Evolutionary conservation across 2,888 invertebrate species (phyloP), one percentile per base, ranked within the genome.

Genomic region (Rhamnusium bicolor): DNA sequence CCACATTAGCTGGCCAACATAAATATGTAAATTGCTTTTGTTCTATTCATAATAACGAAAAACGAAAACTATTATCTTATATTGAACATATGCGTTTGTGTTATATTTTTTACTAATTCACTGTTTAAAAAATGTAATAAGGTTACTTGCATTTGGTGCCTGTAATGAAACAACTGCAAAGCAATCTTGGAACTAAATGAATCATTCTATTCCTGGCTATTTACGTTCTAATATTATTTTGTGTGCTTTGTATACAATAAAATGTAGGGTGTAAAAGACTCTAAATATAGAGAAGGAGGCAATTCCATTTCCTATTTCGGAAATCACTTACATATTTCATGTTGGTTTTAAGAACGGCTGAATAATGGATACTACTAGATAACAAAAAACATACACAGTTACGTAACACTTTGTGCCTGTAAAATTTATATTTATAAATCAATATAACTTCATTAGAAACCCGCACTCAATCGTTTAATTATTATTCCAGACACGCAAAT

Each of bases 401-500:
- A 12, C 1, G 12, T 12, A 40, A 40, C 40, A 2, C 12, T 40
- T 5, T 40, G 40, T 40, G 40, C 40, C n/a, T 14, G n/a, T 40
- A 4, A 40, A 40, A 2, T 8, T 40, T 40, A 10, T 40, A 40
- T n/a, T n/a, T 40, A 40, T 40, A 40, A 32, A 40, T 40, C 40
- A 40, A 40, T 12, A 40, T 1, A 10, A n/a, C 40, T 40, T 40
- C 40, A 40, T 40, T 40, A n/a, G 40, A n/a, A 40, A n/a, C 3
- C 40, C 40, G 12, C 12, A 40, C n/a, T 40, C n/a, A 40, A 62
- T 62, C 49, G n/a, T 16, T 12, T n/a, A 47, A 62, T 62, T 62
- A 27, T 24, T 27, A 62, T 62, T 62, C 49, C 16, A 49, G 14
- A n/a, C 62, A 62, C 62, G 62, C 46, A n/a, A 16, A 47, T 62